A percentile compares a stretch with the other conserved stretches of the same genome.
These are phyloP conservation scores for Calosoma granatense DNA, from an alignment of 1,140 invertebrate genomes.

Conservation along the genomic window DNA sequence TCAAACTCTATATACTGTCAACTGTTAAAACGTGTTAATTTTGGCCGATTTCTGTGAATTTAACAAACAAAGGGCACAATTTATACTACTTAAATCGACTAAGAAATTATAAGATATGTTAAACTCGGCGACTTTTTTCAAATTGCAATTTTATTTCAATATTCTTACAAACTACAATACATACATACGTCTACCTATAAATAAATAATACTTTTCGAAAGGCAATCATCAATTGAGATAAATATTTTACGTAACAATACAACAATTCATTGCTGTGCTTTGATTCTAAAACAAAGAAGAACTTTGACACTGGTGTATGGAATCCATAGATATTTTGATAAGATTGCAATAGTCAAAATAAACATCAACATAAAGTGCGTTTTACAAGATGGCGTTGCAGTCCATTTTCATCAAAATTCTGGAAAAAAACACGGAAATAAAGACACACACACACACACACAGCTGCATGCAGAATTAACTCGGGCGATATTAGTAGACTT, in stretches of 20 bases:
- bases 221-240: constrained; percentile 28
- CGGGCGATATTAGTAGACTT: background rate
- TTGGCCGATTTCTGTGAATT: background rate
- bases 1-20: background rate
- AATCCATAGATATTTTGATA: constrained; percentile 37
- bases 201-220: constrained; percentile 17
- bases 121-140: background rate
- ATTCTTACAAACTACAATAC: constrained; percentile 14
- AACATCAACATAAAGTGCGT: background rate
- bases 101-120: background rate
- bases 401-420: too few relatives aligned
- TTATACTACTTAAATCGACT: constrained; percentile 24
- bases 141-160: constrained; percentile 28
- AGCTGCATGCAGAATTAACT: background rate
- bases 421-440: too few relatives aligned
- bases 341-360: constrained; percentile 28
- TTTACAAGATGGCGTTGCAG: too few relatives aligned
- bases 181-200: too few relatives aligned
- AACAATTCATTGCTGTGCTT: constrained; percentile 27
- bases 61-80: constrained; percentile 32
- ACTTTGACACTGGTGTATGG: too few relatives aligned
- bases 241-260: constrained; percentile 12
- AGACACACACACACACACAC: background rate
- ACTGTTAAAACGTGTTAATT: background rate
- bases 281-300: constrained; percentile 33